Evolutionary conservation across 2,888 invertebrate species (phyloP).

Genomic region (Clunio marinus): DNA sequence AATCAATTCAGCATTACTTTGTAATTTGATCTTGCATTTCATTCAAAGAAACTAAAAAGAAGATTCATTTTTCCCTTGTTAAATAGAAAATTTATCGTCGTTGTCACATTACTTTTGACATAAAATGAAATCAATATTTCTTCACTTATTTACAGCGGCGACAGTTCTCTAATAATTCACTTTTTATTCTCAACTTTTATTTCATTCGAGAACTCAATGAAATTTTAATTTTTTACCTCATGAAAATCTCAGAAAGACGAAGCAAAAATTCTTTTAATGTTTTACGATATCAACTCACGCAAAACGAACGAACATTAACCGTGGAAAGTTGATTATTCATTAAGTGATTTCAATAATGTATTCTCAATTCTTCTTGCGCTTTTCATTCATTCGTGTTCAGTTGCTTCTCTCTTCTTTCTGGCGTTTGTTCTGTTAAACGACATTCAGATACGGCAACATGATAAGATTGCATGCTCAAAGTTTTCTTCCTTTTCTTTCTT

Average conservation of each 20-base stretch:
- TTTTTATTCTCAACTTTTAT: no score
- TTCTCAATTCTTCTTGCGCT: background rate
- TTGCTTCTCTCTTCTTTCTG: background rate
- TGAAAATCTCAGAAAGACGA: background rate
- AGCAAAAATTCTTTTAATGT: background rate
- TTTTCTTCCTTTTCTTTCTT: no score
- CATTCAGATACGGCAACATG: background rate
- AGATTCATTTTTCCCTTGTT: slow-evolving; percentile 13
- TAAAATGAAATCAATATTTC: background rate
- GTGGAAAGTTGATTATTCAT: slow-evolving; percentile 23
- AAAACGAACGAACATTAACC: slow-evolving; percentile 12
- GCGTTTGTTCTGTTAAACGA: background rate
- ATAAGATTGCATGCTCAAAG: background rate
- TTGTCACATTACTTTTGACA: background rate
- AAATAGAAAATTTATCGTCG: background rate
- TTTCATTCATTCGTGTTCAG: background rate
- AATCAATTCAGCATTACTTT: no score
- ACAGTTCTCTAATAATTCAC: background rate
- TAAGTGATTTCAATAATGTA: slow-evolving; percentile 22
- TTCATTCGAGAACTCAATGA: background rate
- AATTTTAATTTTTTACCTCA: background rate
- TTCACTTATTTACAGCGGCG: background rate
- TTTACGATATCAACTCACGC: slow-evolving; percentile 23
- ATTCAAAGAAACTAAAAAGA: no score
- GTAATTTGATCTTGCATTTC: no score